phyloP scores from a whole-genome alignment of 1,140 invertebrate species.

The Whitmania pigra region DNA sequence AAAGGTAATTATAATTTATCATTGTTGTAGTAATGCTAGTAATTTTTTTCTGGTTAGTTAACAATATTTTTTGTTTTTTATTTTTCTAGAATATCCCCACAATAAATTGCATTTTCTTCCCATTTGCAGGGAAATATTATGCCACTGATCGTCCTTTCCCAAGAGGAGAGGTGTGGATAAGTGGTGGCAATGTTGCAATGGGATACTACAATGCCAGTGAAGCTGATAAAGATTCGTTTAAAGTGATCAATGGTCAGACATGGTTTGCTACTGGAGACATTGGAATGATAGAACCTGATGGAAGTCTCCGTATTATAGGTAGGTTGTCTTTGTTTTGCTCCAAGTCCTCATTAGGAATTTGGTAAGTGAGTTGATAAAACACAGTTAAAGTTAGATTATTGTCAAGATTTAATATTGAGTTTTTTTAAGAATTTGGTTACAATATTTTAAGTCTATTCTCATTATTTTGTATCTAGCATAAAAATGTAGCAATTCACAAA shows the following conservation, averaged over 20 bases:
- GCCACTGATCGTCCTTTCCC: conserved; percentile 78
- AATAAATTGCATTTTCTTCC: background rate
- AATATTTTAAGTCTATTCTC: background rate
- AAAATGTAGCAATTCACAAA: background rate
- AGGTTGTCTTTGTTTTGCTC: conserved; percentile 29
- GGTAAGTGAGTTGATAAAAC: too few species aligned
- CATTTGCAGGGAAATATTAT: conserved; percentile 54
- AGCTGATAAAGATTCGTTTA: conserved; percentile 82
- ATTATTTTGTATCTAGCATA: background rate
- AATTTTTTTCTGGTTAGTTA: too few species aligned
- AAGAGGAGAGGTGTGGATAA: conserved; percentile 80
- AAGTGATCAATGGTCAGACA: conserved; percentile 43
- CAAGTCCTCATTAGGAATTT: background rate
- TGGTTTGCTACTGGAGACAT: conserved; percentile 94
- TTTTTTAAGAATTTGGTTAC: too few species aligned
- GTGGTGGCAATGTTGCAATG: conserved; percentile 71
- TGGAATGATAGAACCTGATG: conserved; percentile 78
- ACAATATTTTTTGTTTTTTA: too few species aligned
- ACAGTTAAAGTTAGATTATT: too few species aligned
- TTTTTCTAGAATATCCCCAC: too few species aligned
- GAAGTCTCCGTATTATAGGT: conserved; percentile 92
- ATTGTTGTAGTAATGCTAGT: too few species aligned
- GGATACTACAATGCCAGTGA: conserved; percentile 86
- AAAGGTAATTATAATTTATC: too few species aligned
- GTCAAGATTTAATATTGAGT: too few species aligned